Percentiles rank a stretch among this genome's conserved stretches.
phyloP scores from a whole-genome alignment of 2,888 invertebrate species.

The Bombylius major region DNA sequence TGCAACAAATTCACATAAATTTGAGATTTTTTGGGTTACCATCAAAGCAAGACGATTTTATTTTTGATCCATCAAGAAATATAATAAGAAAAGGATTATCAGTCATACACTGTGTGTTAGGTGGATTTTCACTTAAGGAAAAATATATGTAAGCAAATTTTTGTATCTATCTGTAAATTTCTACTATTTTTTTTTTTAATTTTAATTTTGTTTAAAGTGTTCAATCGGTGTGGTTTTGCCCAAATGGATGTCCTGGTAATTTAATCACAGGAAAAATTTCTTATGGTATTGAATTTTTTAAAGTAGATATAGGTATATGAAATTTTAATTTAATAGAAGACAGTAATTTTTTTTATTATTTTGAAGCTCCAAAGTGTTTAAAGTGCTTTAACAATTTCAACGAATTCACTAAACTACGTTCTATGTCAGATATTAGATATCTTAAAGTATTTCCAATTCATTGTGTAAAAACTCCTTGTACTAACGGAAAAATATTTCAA shows the following conservation, averaged over 20 bases:
- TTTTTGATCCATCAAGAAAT: slow-evolving; percentile 9
- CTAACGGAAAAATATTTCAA: slow-evolving; percentile 20
- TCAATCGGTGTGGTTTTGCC: slow-evolving; percentile 33
- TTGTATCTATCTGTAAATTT: slow-evolving; percentile 4
- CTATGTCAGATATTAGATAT: slow-evolving; percentile 22
- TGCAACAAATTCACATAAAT: slow-evolving; percentile 8
- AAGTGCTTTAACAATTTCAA: slow-evolving; percentile 26
- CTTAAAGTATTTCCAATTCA: slow-evolving; percentile 23
- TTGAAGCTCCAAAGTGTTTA: slow-evolving; percentile 26
- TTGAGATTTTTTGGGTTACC: slow-evolving; percentile 4
- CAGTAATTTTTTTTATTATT: neutral
- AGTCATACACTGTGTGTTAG: slow-evolving; percentile 24
- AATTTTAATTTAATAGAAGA: no score
- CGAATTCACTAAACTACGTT: slow-evolving; percentile 28
- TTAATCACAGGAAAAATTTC: slow-evolving; percentile 17
- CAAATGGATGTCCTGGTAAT: slow-evolving; percentile 27
- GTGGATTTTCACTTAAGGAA: slow-evolving; percentile 23
- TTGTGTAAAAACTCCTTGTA: slow-evolving; percentile 22
- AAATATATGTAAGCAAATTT: slow-evolving; percentile 22
- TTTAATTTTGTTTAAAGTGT: slow-evolving; percentile 18
- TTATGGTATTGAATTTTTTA: neutral
- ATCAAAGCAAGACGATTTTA: neutral
- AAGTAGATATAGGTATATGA: no score
- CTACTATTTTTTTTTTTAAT: neutral
- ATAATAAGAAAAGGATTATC: slow-evolving; percentile 18